These are phyloP conservation scores for Orchestes rusci DNA, from an alignment of 2,888 invertebrate genomes.

Conservation along the genomic window DNA sequence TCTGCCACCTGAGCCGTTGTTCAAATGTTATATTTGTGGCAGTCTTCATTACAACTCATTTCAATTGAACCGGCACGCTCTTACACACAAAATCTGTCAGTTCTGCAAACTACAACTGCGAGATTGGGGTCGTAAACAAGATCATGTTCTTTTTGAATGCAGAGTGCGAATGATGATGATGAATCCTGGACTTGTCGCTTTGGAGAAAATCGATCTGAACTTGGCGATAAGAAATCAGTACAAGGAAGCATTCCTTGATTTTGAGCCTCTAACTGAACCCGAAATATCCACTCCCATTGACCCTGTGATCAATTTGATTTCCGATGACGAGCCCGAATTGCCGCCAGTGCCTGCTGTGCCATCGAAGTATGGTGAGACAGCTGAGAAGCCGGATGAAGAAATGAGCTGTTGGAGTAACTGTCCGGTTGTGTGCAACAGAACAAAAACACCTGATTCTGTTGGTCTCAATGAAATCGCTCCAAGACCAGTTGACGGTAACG, in stretches of 20 bases:
- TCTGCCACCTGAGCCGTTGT: slow-evolving; percentile 12
- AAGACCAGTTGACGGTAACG: too few species aligned
- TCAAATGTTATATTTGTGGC: slow-evolving; percentile 30
- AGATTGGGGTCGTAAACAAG: slow-evolving; percentile 22
- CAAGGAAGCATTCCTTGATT: slow-evolving; percentile 21
- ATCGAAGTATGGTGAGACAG: too few species aligned
- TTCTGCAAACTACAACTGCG: slow-evolving; percentile 29
- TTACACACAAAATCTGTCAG: slow-evolving; percentile 29
- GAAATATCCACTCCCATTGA: too few species aligned
- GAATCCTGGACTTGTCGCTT: background rate
- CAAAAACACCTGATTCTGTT: too few species aligned
- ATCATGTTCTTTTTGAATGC: slow-evolving; percentile 27
- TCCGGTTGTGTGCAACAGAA: too few species aligned
- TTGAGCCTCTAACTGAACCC: slow-evolving; percentile 10
- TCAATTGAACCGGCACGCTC: slow-evolving; percentile 27
- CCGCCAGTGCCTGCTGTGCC: too few species aligned
- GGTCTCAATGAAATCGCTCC: too few species aligned
- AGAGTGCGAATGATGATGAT: background rate
- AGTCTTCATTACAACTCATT: slow-evolving; percentile 21
- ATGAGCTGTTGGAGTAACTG: too few species aligned
- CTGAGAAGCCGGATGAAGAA: too few species aligned
- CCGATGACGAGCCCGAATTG: too few species aligned
- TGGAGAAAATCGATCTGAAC: slow-evolving; percentile 27
- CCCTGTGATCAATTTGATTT: too few species aligned
- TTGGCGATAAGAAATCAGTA: slow-evolving; percentile 23